Base-by-base conservation (phyloP, 1,140 invertebrate species). In the Odontomachus brunneus region DNA sequence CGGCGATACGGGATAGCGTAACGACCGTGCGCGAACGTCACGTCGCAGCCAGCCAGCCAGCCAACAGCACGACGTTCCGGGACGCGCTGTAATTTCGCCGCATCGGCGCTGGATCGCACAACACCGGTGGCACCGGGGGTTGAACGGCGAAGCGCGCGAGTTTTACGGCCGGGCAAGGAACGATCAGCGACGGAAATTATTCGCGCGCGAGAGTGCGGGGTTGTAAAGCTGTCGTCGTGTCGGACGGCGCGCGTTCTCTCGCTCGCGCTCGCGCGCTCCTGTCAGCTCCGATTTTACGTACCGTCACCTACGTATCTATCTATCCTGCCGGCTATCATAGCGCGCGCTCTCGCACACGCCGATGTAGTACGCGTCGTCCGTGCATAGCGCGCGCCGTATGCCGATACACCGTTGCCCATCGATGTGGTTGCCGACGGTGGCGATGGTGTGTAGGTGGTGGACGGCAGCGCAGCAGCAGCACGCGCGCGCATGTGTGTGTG, bases 181-280 rank as follows among this genome's bases (percentile, higher is more conserved):
- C 75, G 74, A 84, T 81, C 72, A 78, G 38, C 72, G 84, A 76
- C 74, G 80, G 84, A 88, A 88, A 86, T 86, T 72, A 88, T 83
- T 89, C 75, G 82, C 69, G 75, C 66, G 81, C 63, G 78, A 86
- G 71, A 33, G 29, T n/a, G n/a, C 55, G 59, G 24, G 22, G 82
- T 71, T 82, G 74, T 87, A 87, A 87, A 87, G 65, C 65, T 69
- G 59, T 49, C 75, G 57, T 80, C 75, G 55, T 69, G 59, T 15
- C 38, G 38, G 29, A 33, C 29, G 29, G 9, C 38, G 38, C 38
- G 38, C 38, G 38, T 33, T 33, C 29, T 33, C 29, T n/a, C 38
- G 12, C n/a, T 24, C 55, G 49, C 38, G 12, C n/a, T 24, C 55
- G 49, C 53, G n/a, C 78, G 66, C 82, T 59, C 75, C 74, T 33